Conservation (phyloP, 2,113 vertebrate species). For the Xerus inauris region DNA sequence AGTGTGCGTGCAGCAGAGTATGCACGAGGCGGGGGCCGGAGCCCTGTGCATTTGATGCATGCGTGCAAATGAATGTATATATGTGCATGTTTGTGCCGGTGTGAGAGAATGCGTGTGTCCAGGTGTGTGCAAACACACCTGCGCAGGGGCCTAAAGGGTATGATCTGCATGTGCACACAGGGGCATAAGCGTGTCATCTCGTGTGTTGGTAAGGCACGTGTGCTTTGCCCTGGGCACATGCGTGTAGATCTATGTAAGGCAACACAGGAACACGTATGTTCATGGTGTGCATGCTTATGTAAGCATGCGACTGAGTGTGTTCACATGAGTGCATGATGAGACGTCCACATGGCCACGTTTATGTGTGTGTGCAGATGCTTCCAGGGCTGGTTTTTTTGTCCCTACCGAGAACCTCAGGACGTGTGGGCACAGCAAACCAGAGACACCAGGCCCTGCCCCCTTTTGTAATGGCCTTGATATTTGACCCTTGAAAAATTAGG, state of each 20-base stretch:
- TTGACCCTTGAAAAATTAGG: neutral
- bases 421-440: neutral
- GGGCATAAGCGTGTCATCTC: neutral
- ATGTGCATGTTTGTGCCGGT: neutral
- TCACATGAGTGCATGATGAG: neutral
- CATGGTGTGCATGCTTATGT: neutral
- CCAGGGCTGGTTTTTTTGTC: accelerated
- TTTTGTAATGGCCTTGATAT: neutral
- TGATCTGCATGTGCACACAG: accelerated
- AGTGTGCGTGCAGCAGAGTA: no score
- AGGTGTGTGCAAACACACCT: neutral
- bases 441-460: neutral
- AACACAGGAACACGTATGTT: neutral
- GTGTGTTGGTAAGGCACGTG: neutral
- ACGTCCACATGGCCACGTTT: neutral
- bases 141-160: no score
- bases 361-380: no score
- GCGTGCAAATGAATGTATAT: no score
- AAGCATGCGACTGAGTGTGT: neutral
- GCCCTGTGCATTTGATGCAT: neutral
- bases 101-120: no score
- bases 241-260: no score
- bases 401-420: neutral
- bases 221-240: neutral
- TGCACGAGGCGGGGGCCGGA: neutral